Conservation (phyloP, 2,888 invertebrate genomes). For the Pharmacophagus antenor region DNA sequence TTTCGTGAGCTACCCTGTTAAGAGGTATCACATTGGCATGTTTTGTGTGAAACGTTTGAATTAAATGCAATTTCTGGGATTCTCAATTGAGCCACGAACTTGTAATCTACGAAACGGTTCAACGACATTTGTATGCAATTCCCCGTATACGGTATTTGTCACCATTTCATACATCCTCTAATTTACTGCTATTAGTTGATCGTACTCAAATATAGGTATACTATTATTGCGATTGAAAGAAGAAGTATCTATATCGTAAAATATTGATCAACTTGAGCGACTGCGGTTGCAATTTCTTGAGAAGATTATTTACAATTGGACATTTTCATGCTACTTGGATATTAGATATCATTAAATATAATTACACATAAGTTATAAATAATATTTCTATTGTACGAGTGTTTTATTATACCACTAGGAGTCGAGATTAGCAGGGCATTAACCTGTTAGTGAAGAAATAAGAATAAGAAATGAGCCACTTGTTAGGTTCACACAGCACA, state of each 20-base stretch:
- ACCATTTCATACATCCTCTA: background rate
- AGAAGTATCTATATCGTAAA: slow-evolving; percentile 3
- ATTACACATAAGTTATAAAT: background rate
- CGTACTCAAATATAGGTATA: slow-evolving; percentile 1
- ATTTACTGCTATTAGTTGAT: background rate
- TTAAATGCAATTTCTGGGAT: slow-evolving; percentile 21
- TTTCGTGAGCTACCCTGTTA: slow-evolving; percentile 37
- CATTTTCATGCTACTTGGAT: background rate
- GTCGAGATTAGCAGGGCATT: too few species aligned
- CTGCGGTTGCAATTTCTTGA: slow-evolving; percentile 1
- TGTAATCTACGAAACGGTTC: background rate
- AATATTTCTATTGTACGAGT: background rate
- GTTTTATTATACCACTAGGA: too few species aligned
- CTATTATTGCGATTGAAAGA: background rate
- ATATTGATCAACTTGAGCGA: slow-evolving; percentile 5
- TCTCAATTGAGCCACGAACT: slow-evolving; percentile 17
- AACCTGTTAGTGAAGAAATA: too few species aligned
- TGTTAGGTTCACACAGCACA: too few species aligned
- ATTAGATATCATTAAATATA: background rate
- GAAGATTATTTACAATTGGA: slow-evolving; percentile 4
- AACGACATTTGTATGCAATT: slow-evolving; percentile 5
- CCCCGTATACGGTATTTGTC: background rate
- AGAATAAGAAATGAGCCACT: too few species aligned
- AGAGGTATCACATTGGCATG: slow-evolving; percentile 32
- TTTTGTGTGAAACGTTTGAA: slow-evolving; percentile 10